phyloP scores from a whole-genome alignment of 2,888 invertebrate species.

The Heliconius aoede region DNA sequence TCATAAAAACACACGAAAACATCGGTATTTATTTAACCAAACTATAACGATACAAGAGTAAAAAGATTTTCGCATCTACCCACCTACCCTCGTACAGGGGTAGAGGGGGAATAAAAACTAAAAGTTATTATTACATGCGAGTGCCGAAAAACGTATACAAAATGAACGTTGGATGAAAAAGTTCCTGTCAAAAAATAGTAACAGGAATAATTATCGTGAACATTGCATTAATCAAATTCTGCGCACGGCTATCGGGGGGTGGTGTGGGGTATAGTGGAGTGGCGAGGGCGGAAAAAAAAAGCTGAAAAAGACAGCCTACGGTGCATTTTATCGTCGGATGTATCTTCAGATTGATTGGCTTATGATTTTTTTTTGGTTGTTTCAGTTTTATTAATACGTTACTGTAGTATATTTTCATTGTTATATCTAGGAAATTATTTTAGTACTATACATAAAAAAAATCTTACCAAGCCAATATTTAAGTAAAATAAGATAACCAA shows the following conservation, averaged over 20 bases:
- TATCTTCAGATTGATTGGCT: constrained; percentile 51
- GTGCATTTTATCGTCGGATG: constrained; percentile 52
- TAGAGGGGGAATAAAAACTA: constrained; percentile 22
- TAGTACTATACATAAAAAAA: no score
- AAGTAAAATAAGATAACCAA: no score
- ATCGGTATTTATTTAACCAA: constrained; percentile 17
- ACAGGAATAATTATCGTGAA: constrained; percentile 83
- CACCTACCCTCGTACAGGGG: neutral
- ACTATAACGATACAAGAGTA: constrained; percentile 20
- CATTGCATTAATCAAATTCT: constrained; percentile 84
- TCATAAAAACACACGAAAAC: constrained; percentile 5
- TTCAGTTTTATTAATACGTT: neutral
- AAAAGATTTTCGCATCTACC: constrained; percentile 6
- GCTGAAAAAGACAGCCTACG: constrained; percentile 66
- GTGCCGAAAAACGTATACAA: constrained; percentile 47
- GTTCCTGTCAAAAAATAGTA: constrained; percentile 82
- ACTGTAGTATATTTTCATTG: no score
- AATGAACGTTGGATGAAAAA: constrained; percentile 67
- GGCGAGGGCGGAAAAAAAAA: constrained; percentile 80
- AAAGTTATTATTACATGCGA: constrained; percentile 30
- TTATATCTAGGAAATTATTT: no score
- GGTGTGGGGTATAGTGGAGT: constrained; percentile 66
- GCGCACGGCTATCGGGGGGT: constrained; percentile 78
- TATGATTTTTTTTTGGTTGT: neutral
- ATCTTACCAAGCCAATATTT: no score